phyloP scores from a whole-genome alignment of 2,888 invertebrate genomes.

The Peribatodes rhomboidaria region DNA sequence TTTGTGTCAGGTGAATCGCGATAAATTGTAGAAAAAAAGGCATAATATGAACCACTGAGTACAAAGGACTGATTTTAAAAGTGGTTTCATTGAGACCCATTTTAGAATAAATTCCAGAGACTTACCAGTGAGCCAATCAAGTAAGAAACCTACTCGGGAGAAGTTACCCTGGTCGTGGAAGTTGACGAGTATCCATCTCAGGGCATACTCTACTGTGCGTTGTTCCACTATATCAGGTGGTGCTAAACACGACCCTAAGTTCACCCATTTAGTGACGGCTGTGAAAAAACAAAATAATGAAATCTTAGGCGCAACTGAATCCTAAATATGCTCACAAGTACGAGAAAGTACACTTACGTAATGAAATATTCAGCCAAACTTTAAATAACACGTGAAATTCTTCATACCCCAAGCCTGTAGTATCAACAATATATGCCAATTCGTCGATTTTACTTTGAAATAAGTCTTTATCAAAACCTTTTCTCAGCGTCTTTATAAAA shows the following conservation, averaged over 20 bases:
- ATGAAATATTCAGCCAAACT: slow-evolving; percentile 80
- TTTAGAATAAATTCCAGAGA: no score
- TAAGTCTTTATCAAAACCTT: slow-evolving; percentile 79
- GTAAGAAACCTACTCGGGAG: slow-evolving; percentile 70
- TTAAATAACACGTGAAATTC: slow-evolving; percentile 78
- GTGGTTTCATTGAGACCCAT: background rate
- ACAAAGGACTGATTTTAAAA: background rate
- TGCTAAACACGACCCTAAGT: slow-evolving; percentile 73
- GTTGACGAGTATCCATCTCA: slow-evolving; percentile 77
- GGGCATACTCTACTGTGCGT: slow-evolving; percentile 70
- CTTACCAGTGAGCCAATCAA: slow-evolving; percentile 81
- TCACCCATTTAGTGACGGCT: slow-evolving; percentile 80
- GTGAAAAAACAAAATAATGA: slow-evolving; percentile 36
- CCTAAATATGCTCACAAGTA: background rate
- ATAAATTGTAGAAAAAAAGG: no score
- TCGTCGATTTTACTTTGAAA: slow-evolving; percentile 76
- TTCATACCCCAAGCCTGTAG: slow-evolving; percentile 67
- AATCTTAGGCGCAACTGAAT: background rate
- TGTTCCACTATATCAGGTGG: slow-evolving; percentile 70
- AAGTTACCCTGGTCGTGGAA: slow-evolving; percentile 62
- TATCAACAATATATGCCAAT: slow-evolving; percentile 69
- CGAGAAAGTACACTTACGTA: slow-evolving; percentile 68
- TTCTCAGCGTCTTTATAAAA: slow-evolving; percentile 75
- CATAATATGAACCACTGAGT: no score
- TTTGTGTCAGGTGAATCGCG: no score